Evolutionary conservation across 2,797 vertebrate genomes (phyloP).

Genomic region (Synanceia verrucosa): DNA sequence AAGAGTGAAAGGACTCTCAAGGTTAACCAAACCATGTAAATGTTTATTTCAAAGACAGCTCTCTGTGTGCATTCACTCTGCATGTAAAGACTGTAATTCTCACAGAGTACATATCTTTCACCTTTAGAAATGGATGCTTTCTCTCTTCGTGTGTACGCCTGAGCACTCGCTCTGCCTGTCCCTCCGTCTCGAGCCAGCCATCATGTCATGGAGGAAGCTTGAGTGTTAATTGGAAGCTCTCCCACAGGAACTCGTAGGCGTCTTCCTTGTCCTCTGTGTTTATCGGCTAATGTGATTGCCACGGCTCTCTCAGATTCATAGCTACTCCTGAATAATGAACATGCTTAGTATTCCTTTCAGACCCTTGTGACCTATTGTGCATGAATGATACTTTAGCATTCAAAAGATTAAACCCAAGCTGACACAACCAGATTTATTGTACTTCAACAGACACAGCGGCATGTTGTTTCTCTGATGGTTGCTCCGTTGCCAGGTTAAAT

Average conservation of each 20-base stretch:
- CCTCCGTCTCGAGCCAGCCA: constrained; percentile 26
- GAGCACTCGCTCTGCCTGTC: constrained; percentile 5
- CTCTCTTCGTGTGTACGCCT: background rate
- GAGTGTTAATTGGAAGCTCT: constrained; percentile 75
- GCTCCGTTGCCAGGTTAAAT: constrained; percentile 2
- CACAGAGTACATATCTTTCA: background rate
- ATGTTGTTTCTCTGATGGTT: constrained; percentile 7
- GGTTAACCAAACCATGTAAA: background rate
- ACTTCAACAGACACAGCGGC: background rate
- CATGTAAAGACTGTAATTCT: background rate
- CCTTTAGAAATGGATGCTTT: constrained; percentile 6
- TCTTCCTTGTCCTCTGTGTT: constrained; percentile 68
- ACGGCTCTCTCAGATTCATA: constrained; percentile 55
- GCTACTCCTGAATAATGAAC: constrained; percentile 61
- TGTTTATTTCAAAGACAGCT: background rate
- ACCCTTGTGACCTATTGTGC: constrained; percentile 50
- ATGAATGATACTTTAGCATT: constrained; percentile 34
- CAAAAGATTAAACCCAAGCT: constrained; percentile 11
- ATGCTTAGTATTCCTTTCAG: constrained; percentile 65
- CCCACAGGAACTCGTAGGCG: constrained; percentile 62
- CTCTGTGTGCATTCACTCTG: background rate
- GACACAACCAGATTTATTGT: constrained; percentile 40
- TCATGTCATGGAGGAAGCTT: constrained; percentile 54
- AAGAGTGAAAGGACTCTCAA: no score
- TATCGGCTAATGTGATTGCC: constrained; percentile 69